phyloP scores from a whole-genome alignment of 1,140 invertebrate genomes.

The Cydia amplana region DNA sequence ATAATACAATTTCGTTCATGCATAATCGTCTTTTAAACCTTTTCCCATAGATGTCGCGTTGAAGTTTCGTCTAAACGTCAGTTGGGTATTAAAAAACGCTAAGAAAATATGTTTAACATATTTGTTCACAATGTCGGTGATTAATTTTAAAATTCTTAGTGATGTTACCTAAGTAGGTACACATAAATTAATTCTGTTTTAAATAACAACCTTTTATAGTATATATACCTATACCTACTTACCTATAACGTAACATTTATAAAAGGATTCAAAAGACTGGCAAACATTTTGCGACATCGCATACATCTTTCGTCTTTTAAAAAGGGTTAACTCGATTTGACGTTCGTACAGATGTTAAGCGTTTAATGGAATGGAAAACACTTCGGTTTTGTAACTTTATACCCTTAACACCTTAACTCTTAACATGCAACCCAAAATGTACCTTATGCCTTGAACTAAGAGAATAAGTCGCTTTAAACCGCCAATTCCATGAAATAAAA shows the following conservation, averaged over 20 bases:
- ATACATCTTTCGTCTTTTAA: neutral
- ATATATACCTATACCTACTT: too few relatives aligned
- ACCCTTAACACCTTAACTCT: conserved; percentile 11
- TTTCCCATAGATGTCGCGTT: too few relatives aligned
- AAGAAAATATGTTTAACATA: too few relatives aligned
- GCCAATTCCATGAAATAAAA: neutral
- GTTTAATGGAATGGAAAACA: conserved; percentile 26
- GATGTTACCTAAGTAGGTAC: too few relatives aligned
- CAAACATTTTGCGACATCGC: conserved; percentile 25
- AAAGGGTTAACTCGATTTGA: conserved; percentile 19
- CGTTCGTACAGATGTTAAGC: conserved; percentile 26
- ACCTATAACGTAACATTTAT: too few relatives aligned
- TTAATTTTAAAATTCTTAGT: too few relatives aligned
- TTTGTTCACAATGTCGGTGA: too few relatives aligned
- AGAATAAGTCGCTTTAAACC: neutral
- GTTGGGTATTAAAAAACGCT: too few relatives aligned
- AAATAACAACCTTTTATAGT: too few relatives aligned
- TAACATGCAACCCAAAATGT: neutral
- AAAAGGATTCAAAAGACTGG: neutral
- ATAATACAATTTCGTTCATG: conserved; percentile 46
- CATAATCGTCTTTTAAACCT: too few relatives aligned
- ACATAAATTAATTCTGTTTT: too few relatives aligned
- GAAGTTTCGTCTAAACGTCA: too few relatives aligned
- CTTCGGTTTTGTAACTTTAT: conserved; percentile 28
- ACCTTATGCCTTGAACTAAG: neutral